phyloP scores from a whole-genome alignment of 2,113 vertebrate species.

The Eulemur rufifrons region DNA sequence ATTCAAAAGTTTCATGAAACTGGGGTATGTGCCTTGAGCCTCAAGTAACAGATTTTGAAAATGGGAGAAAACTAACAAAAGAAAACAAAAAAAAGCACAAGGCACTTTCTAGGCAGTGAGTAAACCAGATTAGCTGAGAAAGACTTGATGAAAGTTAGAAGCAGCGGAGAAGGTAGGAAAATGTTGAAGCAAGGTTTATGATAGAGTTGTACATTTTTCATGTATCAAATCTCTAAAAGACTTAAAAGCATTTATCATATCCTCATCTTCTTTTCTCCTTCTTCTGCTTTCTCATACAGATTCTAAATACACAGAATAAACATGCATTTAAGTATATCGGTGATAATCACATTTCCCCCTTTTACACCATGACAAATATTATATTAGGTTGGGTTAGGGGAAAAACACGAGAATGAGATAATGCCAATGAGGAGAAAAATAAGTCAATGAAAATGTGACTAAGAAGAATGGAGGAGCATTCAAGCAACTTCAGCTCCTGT shows the following conservation, averaged over 20 bases:
- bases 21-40: neutral
- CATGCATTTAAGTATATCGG: neutral
- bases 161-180: neutral
- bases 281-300: neutral
- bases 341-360: neutral
- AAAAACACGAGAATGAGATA: neutral
- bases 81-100: neutral
- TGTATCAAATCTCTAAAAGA: neutral
- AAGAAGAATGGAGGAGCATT: neutral
- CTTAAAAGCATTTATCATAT: neutral
- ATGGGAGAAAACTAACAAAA: neutral
- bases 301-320: neutral
- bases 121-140: neutral
- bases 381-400: neutral
- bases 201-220: neutral
- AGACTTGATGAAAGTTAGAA: neutral
- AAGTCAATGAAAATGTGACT: neutral
- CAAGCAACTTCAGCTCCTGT: neutral
- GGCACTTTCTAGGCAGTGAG: neutral
- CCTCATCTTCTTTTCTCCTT: neutral
- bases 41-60: neutral
- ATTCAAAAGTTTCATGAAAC: neutral
- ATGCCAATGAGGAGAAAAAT: neutral
- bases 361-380: neutral
- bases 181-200: neutral